These are phyloP conservation scores for Tinea trinotella DNA, from an alignment of 2,888 invertebrate species.

Conservation along the genomic window DNA sequence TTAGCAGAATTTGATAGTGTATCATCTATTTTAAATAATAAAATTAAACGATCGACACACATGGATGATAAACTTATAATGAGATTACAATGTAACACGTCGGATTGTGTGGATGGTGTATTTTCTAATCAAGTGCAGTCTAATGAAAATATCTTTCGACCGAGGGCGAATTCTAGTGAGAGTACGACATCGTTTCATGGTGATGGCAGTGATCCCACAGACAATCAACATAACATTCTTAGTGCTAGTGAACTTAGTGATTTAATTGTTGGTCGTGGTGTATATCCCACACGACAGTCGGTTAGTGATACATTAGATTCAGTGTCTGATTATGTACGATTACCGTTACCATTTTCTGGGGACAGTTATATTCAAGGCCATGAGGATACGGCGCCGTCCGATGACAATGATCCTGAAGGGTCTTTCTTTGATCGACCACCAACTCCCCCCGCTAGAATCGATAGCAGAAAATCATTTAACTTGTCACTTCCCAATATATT, in stretches of 20 bases:
- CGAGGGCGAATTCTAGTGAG: constrained; percentile 83
- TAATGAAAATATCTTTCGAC: constrained; percentile 68
- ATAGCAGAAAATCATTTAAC: constrained; percentile 69
- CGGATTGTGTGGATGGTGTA: constrained; percentile 71
- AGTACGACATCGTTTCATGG: constrained; percentile 88
- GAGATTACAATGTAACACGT: constrained; percentile 30
- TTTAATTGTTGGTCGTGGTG: constrained; percentile 83
- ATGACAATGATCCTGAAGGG: constrained; percentile 63
- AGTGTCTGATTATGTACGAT: constrained; percentile 90
- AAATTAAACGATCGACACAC: constrained; percentile 55
- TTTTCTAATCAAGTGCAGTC: constrained; percentile 54
- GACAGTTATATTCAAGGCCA: constrained; percentile 74
- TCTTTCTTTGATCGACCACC: constrained; percentile 74
- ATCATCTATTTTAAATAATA: constrained; percentile 64
- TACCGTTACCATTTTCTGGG: constrained; percentile 73
- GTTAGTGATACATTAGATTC: constrained; percentile 90
- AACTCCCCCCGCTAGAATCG: constrained; percentile 79
- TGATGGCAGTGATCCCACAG: constrained; percentile 91
- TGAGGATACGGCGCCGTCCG: constrained; percentile 74
- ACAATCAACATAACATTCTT: constrained; percentile 80
- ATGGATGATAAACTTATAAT: constrained; percentile 32
- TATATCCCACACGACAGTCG: constrained; percentile 80
- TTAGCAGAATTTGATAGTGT: constrained; percentile 65
- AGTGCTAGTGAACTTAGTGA: constrained; percentile 89
- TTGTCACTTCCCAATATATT: constrained; percentile 62